phyloP scores from a whole-genome alignment of 2,797 vertebrate genomes.

The Epinephelus malabaricus region DNA sequence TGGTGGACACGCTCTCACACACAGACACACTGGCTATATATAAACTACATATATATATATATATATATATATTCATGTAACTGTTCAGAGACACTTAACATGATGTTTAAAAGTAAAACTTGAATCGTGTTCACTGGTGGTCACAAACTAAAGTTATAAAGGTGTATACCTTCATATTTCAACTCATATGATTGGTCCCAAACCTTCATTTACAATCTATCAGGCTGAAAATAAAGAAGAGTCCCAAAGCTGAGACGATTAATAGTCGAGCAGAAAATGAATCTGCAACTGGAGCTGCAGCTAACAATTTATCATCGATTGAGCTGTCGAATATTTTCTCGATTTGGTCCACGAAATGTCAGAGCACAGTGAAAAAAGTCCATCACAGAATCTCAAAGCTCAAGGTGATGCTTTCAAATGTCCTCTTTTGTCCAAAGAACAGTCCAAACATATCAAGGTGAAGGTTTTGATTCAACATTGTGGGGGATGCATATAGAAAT shows the following conservation, averaged over 20 bases:
- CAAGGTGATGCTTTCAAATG: not conserved
- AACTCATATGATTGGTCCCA: not conserved
- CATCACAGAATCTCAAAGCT: not conserved
- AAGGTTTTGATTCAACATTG: too few relatives aligned
- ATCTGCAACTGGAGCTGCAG: slow-evolving; percentile 2
- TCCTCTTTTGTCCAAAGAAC: not conserved
- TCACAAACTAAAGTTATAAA: not conserved
- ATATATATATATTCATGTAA: not conserved
- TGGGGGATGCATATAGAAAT: too few relatives aligned
- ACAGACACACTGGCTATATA: not conserved
- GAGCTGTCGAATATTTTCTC: not conserved
- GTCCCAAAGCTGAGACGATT: not conserved
- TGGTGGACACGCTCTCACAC: slow-evolving; percentile 47
- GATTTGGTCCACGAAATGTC: not conserved
- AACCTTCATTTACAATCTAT: not conserved
- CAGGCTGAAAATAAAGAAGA: slow-evolving; percentile 3
- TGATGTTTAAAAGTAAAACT: slow-evolving; percentile 22
- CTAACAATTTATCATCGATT: not conserved
- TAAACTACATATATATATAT: too few relatives aligned
- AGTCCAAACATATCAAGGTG: too few relatives aligned
- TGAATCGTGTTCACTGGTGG: not conserved
- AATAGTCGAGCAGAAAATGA: not conserved
- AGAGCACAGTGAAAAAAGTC: slow-evolving; percentile 7
- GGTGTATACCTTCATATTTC: not conserved
- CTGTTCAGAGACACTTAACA: slow-evolving; percentile 17